Conservation (phyloP, 2,888 invertebrate genomes). For the Drosophila prolongata region DNA sequence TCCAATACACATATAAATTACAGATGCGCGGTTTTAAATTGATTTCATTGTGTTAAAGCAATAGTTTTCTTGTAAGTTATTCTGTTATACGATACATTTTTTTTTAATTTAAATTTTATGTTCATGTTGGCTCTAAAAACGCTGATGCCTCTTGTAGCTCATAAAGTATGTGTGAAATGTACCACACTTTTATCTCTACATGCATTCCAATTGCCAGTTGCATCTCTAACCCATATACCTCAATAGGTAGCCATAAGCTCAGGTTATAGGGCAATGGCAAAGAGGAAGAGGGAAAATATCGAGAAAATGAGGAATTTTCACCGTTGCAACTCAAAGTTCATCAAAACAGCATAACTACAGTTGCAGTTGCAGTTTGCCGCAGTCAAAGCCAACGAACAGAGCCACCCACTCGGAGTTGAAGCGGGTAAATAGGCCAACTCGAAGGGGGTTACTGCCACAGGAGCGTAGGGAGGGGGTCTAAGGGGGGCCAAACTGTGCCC, state of each 20-base stretch:
- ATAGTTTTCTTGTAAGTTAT: too few species aligned
- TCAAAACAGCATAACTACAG: constrained; percentile 63
- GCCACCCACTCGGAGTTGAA: constrained; percentile 34
- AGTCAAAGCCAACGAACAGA: constrained; percentile 17
- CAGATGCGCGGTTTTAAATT: too few species aligned
- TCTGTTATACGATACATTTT: too few species aligned
- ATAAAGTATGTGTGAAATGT: too few species aligned
- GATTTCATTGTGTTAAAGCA: too few species aligned
- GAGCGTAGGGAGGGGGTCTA: neutral
- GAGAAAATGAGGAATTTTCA: constrained; percentile 29
- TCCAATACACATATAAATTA: neutral
- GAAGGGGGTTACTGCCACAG: constrained; percentile 5
- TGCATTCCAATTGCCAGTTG: neutral
- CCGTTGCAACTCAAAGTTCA: constrained; percentile 60
- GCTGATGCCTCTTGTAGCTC: too few species aligned
- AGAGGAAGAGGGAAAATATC: constrained; percentile 6
- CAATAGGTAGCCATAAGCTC: constrained; percentile 1
- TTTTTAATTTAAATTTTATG: too few species aligned
- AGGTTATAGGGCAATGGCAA: constrained; percentile 17
- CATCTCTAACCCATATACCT: constrained; percentile 17
- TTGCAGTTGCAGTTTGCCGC: constrained; percentile 46
- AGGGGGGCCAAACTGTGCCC: constrained; percentile 47
- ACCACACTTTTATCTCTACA: neutral
- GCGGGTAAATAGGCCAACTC: constrained; percentile 40
- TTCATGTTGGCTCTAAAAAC: too few species aligned